Conservation (phyloP, 2,113 vertebrate genomes). For the Seriola quinqueradiata region DNA sequence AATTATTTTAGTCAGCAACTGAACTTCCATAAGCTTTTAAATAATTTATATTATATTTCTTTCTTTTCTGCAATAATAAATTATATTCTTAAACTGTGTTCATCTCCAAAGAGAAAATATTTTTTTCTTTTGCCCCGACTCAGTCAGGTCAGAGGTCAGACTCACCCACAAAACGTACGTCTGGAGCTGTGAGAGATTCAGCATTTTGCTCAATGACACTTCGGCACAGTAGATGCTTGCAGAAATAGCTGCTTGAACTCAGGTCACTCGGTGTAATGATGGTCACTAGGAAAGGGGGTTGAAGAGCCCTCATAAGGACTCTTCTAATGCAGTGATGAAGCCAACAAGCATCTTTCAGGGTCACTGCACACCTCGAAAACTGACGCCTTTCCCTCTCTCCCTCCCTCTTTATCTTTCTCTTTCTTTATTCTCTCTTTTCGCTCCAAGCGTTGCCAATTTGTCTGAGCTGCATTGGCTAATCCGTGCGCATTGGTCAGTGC, state of each 20-base stretch:
- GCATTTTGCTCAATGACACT: slow-evolving; percentile 60
- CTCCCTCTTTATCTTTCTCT: slow-evolving; percentile 25
- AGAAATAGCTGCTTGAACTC: slow-evolving; percentile 59
- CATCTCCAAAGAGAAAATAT: background rate
- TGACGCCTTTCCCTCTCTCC: slow-evolving; percentile 50
- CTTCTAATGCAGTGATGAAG: slow-evolving; percentile 66
- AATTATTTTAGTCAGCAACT: background rate
- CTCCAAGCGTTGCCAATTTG: slow-evolving; percentile 77
- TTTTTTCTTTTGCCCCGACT: slow-evolving; percentile 7
- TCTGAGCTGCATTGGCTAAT: slow-evolving; percentile 74
- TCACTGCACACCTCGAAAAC: slow-evolving; percentile 72
- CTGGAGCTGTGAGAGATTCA: slow-evolving; percentile 5
- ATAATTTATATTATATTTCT: background rate
- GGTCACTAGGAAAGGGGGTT: slow-evolving; percentile 61
- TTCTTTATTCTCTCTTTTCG: slow-evolving; percentile 61
- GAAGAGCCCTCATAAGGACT: slow-evolving; percentile 66
- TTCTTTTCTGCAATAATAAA: background rate
- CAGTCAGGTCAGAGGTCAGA: slow-evolving; percentile 56
- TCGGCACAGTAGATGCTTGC: slow-evolving; percentile 32
- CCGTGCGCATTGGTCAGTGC: slow-evolving; percentile 74
- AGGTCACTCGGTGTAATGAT: slow-evolving; percentile 63
- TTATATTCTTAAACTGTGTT: background rate
- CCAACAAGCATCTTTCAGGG: slow-evolving; percentile 72
- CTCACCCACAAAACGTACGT: slow-evolving; percentile 6
- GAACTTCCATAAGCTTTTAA: background rate